These are phyloP conservation scores for Pomatorhinus ruficollis DNA, from an alignment of 2,113 vertebrate species.

Conservation along the genomic window DNA sequence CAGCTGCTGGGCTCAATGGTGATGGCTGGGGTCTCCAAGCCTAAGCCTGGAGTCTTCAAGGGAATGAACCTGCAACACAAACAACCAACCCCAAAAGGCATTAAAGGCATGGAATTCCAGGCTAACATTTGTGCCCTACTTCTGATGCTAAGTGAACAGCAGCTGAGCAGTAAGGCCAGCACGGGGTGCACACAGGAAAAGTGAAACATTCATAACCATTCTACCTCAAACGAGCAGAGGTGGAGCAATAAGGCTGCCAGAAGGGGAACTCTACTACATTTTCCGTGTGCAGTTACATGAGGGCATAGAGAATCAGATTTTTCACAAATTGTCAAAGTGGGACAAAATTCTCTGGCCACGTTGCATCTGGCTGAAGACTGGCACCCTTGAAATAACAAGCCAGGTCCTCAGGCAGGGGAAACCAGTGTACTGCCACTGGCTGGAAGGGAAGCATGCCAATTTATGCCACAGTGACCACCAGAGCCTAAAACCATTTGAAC, in stretches of 20 bases:
- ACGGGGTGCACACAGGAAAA: not conserved
- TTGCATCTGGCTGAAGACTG: not conserved
- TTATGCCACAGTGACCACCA: not conserved
- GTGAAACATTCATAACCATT: not conserved
- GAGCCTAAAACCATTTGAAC: conserved; percentile 1
- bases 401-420: not conserved
- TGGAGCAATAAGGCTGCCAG: not conserved
- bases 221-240: not conserved
- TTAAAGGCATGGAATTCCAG: conserved; percentile 12
- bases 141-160: not conserved
- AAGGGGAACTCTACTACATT: not conserved
- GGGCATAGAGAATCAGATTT: not conserved
- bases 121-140: not conserved
- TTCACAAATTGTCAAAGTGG: not conserved
- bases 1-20: conserved; percentile 99
- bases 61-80: conserved; percentile 86
- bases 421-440: not conserved
- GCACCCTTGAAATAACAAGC: not conserved
- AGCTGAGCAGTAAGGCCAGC: not conserved
- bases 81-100: conserved; percentile 42
- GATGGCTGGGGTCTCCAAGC: conserved; percentile 93
- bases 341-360: not conserved
- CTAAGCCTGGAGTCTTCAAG: conserved; percentile 91
- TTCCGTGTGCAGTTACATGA: not conserved
- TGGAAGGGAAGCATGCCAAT: not conserved